Evolutionary conservation across 2,113 vertebrate species (phyloP).

Genomic region (Motacilla alba): DNA sequence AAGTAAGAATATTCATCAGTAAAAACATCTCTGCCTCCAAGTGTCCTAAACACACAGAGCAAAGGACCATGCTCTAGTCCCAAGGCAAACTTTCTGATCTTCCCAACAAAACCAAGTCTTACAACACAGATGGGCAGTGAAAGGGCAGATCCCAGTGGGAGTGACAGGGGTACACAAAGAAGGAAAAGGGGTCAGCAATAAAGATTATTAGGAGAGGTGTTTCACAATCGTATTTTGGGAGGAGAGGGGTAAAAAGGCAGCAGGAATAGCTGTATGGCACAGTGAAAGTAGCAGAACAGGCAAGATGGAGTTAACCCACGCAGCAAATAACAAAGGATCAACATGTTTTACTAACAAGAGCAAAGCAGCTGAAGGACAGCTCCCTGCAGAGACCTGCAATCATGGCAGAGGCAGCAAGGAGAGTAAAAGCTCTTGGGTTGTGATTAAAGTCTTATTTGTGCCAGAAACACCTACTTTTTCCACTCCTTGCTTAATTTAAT

Average conservation of each 20-base stretch:
- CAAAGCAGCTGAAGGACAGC: neutral
- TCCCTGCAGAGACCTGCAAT: neutral
- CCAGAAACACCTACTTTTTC: neutral
- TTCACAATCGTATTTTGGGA: neutral
- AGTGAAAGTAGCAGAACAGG: neutral
- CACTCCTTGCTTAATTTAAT: neutral
- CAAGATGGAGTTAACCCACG: neutral
- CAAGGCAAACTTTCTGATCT: neutral
- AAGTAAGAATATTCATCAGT: neutral
- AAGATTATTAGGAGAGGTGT: neutral
- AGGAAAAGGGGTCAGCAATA: neutral
- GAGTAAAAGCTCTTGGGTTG: neutral
- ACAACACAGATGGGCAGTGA: neutral
- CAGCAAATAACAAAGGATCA: neutral
- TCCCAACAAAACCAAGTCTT: neutral
- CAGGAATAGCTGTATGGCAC: neutral
- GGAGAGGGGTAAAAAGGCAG: neutral
- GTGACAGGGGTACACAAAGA: neutral
- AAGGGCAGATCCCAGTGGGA: neutral
- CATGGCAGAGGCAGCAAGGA: neutral
- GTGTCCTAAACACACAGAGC: neutral
- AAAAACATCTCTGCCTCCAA: neutral
- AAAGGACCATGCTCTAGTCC: neutral
- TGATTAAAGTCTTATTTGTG: neutral
- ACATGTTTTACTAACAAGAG: neutral